Evolutionary conservation across 2,888 invertebrate genomes (phyloP).

Genomic region (Bedellia somnulentella): DNA sequence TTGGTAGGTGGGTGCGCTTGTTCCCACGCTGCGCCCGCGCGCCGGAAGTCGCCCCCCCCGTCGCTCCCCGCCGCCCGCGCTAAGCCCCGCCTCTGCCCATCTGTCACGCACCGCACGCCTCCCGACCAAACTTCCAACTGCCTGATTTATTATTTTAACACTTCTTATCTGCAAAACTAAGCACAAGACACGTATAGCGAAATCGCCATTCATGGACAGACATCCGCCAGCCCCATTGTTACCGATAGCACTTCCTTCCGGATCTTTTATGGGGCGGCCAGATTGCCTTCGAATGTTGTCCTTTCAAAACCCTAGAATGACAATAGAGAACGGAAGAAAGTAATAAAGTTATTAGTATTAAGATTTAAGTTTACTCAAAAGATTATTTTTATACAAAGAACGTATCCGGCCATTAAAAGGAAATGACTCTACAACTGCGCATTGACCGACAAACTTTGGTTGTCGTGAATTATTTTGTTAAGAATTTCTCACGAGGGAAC

Average conservation of each 20-base stretch:
- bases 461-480: no score
- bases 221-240: conserved; percentile 25
- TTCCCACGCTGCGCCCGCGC: conserved; percentile 55
- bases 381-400: no score
- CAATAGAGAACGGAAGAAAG: no score
- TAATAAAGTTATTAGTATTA: no score
- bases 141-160: conserved; percentile 17
- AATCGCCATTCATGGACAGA: conserved; percentile 26
- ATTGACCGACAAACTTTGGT: no score
- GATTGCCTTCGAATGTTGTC: conserved; percentile 10
- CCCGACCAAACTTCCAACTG: conserved; percentile 27
- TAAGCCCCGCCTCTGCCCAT: conserved; percentile 27
- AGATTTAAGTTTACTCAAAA: no score
- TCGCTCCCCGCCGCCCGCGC: conserved; percentile 10
- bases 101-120: conserved; percentile 39
- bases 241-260: conserved; percentile 40
- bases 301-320: conserved; percentile 11
- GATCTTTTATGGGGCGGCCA: conserved; percentile 12
- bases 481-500: no score
- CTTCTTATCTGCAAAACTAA: conserved; percentile 36
- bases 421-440: no score
- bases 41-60: conserved; percentile 37
- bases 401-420: no score
- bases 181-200: conserved; percentile 42
- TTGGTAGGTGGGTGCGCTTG: conserved; percentile 36